Evolutionary conservation across 2,113 vertebrate genomes (phyloP).

Genomic region (Romanogobio albipinnatus): DNA sequence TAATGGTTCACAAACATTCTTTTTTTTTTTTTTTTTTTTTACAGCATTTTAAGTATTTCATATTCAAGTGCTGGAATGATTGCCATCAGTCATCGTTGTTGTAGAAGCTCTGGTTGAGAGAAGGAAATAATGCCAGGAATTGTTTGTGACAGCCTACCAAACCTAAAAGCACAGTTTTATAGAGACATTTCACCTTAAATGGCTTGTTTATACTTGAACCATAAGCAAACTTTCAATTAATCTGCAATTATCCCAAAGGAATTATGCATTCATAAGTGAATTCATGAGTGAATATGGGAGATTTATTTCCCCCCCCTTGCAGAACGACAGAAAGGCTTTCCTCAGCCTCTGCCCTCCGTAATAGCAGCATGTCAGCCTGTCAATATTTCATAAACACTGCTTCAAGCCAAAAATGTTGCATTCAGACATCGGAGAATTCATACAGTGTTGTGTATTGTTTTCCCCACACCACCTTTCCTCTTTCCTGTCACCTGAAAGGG

Average conservation of each 20-base stretch:
- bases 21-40: not conserved
- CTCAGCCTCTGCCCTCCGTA: slow-evolving; percentile 4
- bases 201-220: slow-evolving; percentile 21
- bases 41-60: slow-evolving; percentile 5
- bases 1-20: slow-evolving; percentile 5
- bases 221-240: slow-evolving; percentile 1
- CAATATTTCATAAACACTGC: slow-evolving; percentile 17
- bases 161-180: slow-evolving; percentile 41
- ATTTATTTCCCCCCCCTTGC: not conserved
- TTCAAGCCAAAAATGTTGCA: slow-evolving; percentile 38
- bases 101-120: not conserved
- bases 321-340: slow-evolving; percentile 12
- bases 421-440: not conserved
- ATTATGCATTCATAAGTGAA: not conserved
- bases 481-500: slow-evolving; percentile 1
- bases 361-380: slow-evolving; percentile 29
- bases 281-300: not conserved
- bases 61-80: not conserved
- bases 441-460: not conserved
- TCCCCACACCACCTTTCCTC: not conserved
- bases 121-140: not conserved
- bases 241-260: slow-evolving; percentile 9
- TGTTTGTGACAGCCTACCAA: not conserved
- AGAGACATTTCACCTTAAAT: not conserved
- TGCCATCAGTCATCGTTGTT: not conserved